Conservation (phyloP, 2,888 invertebrate species). For the Amphipoea oculea region DNA sequence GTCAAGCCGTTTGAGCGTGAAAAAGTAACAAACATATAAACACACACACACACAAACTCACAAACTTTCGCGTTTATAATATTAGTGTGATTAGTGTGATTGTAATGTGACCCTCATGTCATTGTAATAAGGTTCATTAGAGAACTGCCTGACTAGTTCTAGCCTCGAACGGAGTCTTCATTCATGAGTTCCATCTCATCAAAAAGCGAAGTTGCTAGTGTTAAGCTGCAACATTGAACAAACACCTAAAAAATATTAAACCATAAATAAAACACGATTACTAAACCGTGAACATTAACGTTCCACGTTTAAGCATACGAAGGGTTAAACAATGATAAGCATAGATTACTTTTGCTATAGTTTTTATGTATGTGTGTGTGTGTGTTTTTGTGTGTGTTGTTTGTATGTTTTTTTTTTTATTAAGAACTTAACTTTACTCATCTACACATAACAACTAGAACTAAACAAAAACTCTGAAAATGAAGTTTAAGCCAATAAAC, state of each 20-base stretch:
- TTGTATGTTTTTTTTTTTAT: no score
- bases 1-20: no score
- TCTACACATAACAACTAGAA: slow-evolving; percentile 20
- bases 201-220: not conserved
- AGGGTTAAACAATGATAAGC: slow-evolving; percentile 1
- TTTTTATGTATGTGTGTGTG: no score
- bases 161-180: not conserved
- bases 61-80: no score
- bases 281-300: not conserved
- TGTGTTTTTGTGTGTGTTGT: no score
- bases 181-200: not conserved
- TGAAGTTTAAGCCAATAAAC: slow-evolving; percentile 25
- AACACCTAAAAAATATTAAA: not conserved
- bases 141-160: not conserved
- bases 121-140: not conserved
- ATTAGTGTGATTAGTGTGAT: no score
- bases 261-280: not conserved
- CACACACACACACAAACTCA: no score
- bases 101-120: not conserved
- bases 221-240: not conserved
- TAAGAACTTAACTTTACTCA: slow-evolving; percentile 22
- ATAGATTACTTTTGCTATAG: slow-evolving; percentile 5
- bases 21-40: no score
- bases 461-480: slow-evolving; percentile 20
- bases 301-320: no score